Percentiles rank a stretch among this genome's conserved stretches.
Evolutionary conservation across 2,113 vertebrate genomes (phyloP).

Genomic region (Megatriorchis doriae): DNA sequence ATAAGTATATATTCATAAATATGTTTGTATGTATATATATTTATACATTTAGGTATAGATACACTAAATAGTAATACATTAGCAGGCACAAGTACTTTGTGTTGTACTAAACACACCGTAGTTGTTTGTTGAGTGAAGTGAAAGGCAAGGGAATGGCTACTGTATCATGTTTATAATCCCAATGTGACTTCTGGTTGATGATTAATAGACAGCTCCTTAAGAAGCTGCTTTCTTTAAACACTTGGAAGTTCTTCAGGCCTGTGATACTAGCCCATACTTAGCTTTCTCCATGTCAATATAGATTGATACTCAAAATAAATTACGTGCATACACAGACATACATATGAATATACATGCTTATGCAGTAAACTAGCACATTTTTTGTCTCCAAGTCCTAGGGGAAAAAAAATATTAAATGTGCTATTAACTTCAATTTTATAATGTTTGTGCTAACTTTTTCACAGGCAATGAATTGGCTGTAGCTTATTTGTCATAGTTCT

Average conservation of each 20-base stretch:
- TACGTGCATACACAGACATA: no score
- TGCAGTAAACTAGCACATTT: no score
- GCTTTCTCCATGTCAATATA: not conserved
- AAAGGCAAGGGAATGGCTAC: not conserved
- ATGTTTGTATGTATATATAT: not conserved
- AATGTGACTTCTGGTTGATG: not conserved
- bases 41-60: not conserved
- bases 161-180: conserved; percentile 10
- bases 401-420: no score
- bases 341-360: no score
- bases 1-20: not conserved
- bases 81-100: not conserved
- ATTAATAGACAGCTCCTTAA: not conserved
- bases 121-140: conserved; percentile 59
- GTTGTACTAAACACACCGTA: not conserved
- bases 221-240: not conserved
- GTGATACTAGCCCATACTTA: not conserved
- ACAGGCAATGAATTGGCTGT: no score
- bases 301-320: no score
- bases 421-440: no score
- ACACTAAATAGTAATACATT: not conserved
- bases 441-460: no score
- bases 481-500: no score
- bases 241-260: not conserved
- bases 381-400: no score